Evolutionary conservation across 2,888 invertebrate genomes (phyloP), one percentile per base, ranked within the genome.

Genomic region (Conistra vaccinii): DNA sequence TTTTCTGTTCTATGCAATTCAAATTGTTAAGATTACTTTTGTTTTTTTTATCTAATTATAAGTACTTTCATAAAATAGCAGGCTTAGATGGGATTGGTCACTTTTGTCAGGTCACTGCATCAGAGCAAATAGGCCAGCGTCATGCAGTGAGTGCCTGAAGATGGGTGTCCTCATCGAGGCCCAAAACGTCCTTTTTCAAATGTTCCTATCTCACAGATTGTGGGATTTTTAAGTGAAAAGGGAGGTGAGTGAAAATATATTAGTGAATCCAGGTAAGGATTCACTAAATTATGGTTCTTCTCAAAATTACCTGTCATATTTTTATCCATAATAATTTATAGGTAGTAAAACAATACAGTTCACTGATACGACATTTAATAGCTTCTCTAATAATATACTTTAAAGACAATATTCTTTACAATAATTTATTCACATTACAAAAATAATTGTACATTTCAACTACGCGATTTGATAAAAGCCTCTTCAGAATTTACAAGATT

Each of bases 361-460:
- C 76, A 83, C 83, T 80, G 80, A 73, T 80, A 88, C 89, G 48
- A 88, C 88, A 85, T 88, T 88, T 88, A 88, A 80, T 88, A 88
- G 78, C 78, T 85, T 85, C 78, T 89, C 87, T 89, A 90, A 88
- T 89, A 89, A 89, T 85, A 84, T 83, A 79, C 77, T 78, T 85
- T 86, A 79, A 79, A 87, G 87, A 89, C 88, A 80, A 77, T 83
- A 85, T 86, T 85, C 81, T 83, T 87, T 85, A 86, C 83, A 88
- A 72, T 86, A 77, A 74, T 80, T 85, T 83, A 88, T 87, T 84
- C 84, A 87, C 85, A 91, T 89, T 93, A 92, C 92, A 93, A 93
- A 93, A 93, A 93, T 93, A 93, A 90, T 91, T 91, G 91, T 91
- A 92, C 91, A 86, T 81, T 74, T 62, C 55, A 85, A 66, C 65